A percentile compares a stretch with the other conserved stretches of the same genome.
phyloP scores from a whole-genome alignment of 1,140 invertebrate species.

The Drosophila littoralis region DNA sequence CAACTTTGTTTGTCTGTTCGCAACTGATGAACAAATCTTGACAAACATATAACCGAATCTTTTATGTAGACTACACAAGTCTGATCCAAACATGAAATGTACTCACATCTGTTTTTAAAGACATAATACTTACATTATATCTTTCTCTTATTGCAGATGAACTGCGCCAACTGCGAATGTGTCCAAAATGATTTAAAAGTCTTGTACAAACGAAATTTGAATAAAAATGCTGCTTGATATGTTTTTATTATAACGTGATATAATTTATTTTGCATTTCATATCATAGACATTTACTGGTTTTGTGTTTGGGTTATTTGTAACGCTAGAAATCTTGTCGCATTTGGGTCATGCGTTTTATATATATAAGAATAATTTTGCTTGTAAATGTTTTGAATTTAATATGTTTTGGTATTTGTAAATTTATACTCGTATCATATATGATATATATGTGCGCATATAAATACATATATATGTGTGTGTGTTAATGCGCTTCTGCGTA shows the following conservation, averaged over 20 bases:
- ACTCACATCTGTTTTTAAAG: neutral
- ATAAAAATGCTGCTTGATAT: slow-evolving; percentile 40
- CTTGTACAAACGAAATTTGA: slow-evolving; percentile 24
- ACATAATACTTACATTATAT: neutral
- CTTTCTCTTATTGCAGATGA: slow-evolving; percentile 15
- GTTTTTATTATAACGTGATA: slow-evolving; percentile 76
- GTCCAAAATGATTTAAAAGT: neutral
- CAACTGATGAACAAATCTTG: slow-evolving; percentile 39
- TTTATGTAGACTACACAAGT: slow-evolving; percentile 36
- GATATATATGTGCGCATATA: slow-evolving; percentile 40
- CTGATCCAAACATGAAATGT: slow-evolving; percentile 28
- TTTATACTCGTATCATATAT: slow-evolving; percentile 62
- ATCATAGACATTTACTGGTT: slow-evolving; percentile 74
- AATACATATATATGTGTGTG: slow-evolving; percentile 13
- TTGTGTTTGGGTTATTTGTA: slow-evolving; percentile 52
- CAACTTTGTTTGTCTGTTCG: neutral
- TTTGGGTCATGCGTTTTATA: slow-evolving; percentile 29
- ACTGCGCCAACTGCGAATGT: neutral
- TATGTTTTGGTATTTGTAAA: slow-evolving; percentile 65
- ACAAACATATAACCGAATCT: slow-evolving; percentile 58
- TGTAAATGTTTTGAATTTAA: slow-evolving; percentile 59
- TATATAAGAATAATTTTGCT: slow-evolving; percentile 72
- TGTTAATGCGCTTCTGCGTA: neutral
- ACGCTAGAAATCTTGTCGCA: slow-evolving; percentile 46
- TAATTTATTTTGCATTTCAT: slow-evolving; percentile 72